These are phyloP conservation scores for Dendrolimus pini DNA, from an alignment of 2,888 invertebrate species.

Conservation along the genomic window DNA sequence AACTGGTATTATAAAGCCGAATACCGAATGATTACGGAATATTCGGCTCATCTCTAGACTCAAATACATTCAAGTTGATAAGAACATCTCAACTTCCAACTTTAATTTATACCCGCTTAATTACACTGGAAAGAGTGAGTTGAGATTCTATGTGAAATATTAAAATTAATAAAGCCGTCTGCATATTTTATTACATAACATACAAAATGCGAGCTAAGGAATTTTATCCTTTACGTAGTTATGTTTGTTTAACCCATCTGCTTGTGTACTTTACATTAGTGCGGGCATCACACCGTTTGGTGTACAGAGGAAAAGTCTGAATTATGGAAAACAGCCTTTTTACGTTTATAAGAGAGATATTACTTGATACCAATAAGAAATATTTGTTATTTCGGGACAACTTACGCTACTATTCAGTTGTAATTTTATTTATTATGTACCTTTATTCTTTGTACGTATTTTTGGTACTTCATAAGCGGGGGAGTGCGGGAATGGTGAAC, in stretches of 20 bases:
- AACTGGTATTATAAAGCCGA: too few species aligned
- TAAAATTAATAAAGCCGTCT: background rate
- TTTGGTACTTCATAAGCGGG: too few species aligned
- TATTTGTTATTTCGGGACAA: too few species aligned
- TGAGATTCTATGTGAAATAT: background rate
- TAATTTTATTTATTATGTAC: too few species aligned
- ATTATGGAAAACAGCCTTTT: background rate
- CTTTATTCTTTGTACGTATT: too few species aligned
- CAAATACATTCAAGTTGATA: background rate
- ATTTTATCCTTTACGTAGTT: slow-evolving; percentile 11
- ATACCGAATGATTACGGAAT: too few species aligned
- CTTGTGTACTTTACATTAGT: slow-evolving; percentile 17
- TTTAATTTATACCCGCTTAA: background rate
- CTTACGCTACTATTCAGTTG: too few species aligned
- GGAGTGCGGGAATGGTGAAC: too few species aligned
- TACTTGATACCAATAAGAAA: too few species aligned
- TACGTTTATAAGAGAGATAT: too few species aligned
- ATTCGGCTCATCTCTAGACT: background rate
- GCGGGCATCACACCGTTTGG: background rate
- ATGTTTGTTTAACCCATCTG: slow-evolving; percentile 11
- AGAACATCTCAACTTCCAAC: background rate
- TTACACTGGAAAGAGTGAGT: background rate
- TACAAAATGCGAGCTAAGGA: slow-evolving; percentile 6
- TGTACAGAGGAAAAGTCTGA: slow-evolving; percentile 1
- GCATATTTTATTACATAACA: background rate